Evolutionary conservation across 1,140 invertebrate genomes (phyloP).

Genomic region (Schlechtendalia chinensis): DNA sequence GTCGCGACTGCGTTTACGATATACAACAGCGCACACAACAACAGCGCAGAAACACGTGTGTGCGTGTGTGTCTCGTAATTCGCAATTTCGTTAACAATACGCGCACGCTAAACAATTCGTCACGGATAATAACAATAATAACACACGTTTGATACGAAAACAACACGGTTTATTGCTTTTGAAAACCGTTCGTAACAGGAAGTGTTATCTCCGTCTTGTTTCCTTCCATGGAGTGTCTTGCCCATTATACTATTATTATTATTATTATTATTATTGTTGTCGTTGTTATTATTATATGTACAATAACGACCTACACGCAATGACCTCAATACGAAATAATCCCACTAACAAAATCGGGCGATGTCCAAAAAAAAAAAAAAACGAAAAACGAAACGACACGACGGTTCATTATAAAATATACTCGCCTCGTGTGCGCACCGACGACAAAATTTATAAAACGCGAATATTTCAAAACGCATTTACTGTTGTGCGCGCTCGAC

Average conservation of each 20-base stretch:
- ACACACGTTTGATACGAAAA: background rate
- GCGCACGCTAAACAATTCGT: too few relatives aligned
- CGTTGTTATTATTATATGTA: too few relatives aligned
- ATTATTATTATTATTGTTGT: too few relatives aligned
- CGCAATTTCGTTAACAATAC: background rate
- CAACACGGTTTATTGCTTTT: background rate
- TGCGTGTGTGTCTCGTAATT: background rate
- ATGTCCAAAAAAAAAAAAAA: too few relatives aligned
- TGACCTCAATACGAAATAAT: constrained; percentile 17
- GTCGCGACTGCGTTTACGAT: background rate
- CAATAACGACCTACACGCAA: constrained; percentile 6
- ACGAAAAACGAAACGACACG: too few relatives aligned
- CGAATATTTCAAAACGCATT: too few relatives aligned
- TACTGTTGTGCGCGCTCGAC: too few relatives aligned
- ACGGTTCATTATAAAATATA: too few relatives aligned
- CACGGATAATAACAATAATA: too few relatives aligned
- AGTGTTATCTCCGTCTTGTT: background rate
- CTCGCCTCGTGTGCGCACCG: too few relatives aligned
- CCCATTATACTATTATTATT: background rate
- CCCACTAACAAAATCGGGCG: background rate
- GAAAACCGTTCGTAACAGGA: constrained; percentile 12
- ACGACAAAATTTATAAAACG: too few relatives aligned
- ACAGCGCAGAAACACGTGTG: background rate
- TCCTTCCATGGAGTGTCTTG: background rate
- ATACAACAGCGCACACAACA: too few relatives aligned